Percentiles rank a stretch among this genome's conserved stretches.
Evolutionary conservation across 2,113 vertebrate genomes (phyloP).

Genomic region (Sporophila hypoxantha): DNA sequence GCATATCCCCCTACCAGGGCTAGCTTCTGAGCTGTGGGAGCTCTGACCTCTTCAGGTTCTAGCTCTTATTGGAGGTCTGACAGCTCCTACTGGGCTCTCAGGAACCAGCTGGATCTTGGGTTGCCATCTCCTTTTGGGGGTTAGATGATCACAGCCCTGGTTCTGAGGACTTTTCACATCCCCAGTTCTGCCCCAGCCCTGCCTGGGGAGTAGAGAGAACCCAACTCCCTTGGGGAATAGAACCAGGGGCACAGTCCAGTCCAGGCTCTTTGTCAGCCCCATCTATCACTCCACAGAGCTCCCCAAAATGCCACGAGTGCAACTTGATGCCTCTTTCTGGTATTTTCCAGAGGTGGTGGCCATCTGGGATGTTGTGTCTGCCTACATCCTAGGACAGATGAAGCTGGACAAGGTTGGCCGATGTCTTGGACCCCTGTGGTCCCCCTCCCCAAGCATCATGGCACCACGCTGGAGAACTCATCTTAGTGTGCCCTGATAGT

Average conservation of each 20-base stretch:
- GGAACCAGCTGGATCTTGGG: neutral
- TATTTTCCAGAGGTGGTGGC: neutral
- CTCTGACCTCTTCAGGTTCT: neutral
- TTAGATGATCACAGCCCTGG: neutral
- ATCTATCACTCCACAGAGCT: neutral
- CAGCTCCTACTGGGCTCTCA: neutral
- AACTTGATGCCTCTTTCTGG: neutral
- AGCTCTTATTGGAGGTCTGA: neutral
- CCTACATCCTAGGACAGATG: neutral
- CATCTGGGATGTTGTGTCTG: neutral
- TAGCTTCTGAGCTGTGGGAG: neutral
- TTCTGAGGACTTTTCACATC: neutral
- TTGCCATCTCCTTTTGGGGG: neutral
- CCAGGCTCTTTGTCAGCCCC: neutral
- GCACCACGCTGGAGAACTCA: neutral
- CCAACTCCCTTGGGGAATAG: neutral
- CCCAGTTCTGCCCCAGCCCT: neutral
- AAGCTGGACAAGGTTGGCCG: neutral
- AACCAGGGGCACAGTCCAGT: neutral
- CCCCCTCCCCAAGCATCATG: neutral
- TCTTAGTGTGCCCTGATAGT: neutral
- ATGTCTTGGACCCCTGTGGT: neutral
- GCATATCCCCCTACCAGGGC: too few relatives aligned
- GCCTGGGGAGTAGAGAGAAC: neutral
- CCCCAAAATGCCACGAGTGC: rapidly evolving